A percentile compares a stretch with the other conserved stretches of the same genome.
These are phyloP conservation scores for Pithecia hirsuta DNA, from an alignment of 2,797 vertebrate genomes.

Conservation along the genomic window DNA sequence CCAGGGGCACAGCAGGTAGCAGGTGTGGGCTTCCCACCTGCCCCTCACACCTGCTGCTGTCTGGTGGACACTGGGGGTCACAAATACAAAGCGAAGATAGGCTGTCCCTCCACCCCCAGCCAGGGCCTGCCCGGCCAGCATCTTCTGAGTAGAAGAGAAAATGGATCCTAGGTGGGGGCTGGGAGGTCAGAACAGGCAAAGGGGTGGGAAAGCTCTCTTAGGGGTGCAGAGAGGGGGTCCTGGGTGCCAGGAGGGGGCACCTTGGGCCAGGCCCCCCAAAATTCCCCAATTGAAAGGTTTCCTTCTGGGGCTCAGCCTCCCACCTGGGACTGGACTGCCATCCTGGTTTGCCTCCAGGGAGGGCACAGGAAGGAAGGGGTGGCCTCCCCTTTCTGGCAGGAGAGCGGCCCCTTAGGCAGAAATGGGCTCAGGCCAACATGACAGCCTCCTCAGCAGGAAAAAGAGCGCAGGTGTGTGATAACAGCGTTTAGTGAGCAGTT, in stretches of 20 bases:
- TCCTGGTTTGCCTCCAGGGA: background rate
- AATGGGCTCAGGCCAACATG: background rate
- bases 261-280: background rate
- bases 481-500: accelerated
- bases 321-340: background rate
- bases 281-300: background rate
- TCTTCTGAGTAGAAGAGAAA: background rate
- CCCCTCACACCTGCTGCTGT: background rate
- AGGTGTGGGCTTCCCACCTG: background rate
- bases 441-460: background rate
- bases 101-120: accelerated
- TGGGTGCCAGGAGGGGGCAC: no score
- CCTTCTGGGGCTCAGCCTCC: background rate
- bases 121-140: background rate
- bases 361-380: background rate
- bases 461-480: background rate
- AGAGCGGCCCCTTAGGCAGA: background rate
- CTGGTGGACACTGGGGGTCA: accelerated
- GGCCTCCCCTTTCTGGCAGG: background rate
- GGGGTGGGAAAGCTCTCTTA: background rate
- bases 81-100: accelerated
- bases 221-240: background rate
- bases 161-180: no score
- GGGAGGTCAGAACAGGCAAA: background rate
- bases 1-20: background rate